phyloP scores from a whole-genome alignment of 35 echinoderm and acorn worm genomes.

The Apostichopus japonicus region DNA sequence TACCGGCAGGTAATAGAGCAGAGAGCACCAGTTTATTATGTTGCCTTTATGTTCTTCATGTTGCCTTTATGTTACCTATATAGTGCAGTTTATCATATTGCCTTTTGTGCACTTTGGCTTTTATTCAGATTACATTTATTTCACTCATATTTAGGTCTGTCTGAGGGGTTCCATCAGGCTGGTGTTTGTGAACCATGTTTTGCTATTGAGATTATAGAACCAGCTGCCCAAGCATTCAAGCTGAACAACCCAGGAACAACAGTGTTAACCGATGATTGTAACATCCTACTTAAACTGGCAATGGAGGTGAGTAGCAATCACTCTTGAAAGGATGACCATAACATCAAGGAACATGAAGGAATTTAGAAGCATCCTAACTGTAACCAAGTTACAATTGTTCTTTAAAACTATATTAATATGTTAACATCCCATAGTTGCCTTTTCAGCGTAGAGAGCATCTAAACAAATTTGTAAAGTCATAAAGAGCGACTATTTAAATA shows the following conservation, averaged over 20 bases:
- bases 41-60: too few species aligned
- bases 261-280: constrained; percentile 96
- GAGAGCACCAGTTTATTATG: too few species aligned
- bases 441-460: too few species aligned
- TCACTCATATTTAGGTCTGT: constrained; percentile 59
- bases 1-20: too few species aligned
- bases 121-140: not conserved
- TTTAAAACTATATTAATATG: too few species aligned
- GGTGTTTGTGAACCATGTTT: constrained; percentile 83
- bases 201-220: constrained; percentile 93
- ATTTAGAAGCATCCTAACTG: too few species aligned
- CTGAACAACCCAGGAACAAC: constrained; percentile 93
- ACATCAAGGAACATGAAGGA: not conserved
- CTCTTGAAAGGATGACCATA: not conserved
- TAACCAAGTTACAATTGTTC: too few species aligned
- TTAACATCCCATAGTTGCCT: too few species aligned
- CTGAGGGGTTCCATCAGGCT: constrained; percentile 95
- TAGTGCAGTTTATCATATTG: not conserved
- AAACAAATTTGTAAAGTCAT: too few species aligned
- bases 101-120: not conserved
- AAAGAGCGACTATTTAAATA: too few species aligned
- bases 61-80: too few species aligned
- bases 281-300: constrained; percentile 65
- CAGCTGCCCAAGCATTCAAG: constrained; percentile 89
- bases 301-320: constrained; percentile 75